These are phyloP conservation scores for Malthinus seriepunctatus DNA, from an alignment of 2,888 invertebrate species.

Conservation along the genomic window DNA sequence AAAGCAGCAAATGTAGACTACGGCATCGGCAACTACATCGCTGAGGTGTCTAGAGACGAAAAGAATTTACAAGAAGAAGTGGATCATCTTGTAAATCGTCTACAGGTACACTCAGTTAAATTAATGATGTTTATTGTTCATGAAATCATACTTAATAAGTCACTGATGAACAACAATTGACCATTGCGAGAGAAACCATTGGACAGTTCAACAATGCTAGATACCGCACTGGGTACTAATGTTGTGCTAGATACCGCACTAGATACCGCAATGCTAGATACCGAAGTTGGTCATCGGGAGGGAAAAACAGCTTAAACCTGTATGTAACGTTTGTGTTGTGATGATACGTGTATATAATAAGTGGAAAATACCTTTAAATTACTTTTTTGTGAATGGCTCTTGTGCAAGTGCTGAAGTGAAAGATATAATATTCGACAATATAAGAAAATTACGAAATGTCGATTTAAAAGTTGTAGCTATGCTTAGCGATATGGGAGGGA, in stretches of 20 bases:
- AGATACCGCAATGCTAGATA: too few species aligned
- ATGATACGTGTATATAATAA: neutral
- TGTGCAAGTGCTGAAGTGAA: neutral
- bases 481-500: conserved; percentile 20
- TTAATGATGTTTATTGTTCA: too few species aligned
- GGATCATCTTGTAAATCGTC: neutral
- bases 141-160: too few species aligned
- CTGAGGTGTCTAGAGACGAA: neutral
- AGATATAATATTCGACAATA: too few species aligned
- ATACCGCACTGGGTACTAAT: too few species aligned
- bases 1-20: too few species aligned
- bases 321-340: neutral
- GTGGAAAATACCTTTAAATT: neutral
- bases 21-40: neutral
- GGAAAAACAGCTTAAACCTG: neutral
- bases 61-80: neutral
- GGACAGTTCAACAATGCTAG: too few species aligned
- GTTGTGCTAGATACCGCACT: too few species aligned
- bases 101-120: too few species aligned
- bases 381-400: neutral
- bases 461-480: conserved; percentile 15
- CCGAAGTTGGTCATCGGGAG: too few species aligned
- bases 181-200: too few species aligned
- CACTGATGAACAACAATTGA: too few species aligned
- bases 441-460: conserved; percentile 9